phyloP scores from a whole-genome alignment of 2,113 vertebrate species.

The Fregata magnificens region DNA sequence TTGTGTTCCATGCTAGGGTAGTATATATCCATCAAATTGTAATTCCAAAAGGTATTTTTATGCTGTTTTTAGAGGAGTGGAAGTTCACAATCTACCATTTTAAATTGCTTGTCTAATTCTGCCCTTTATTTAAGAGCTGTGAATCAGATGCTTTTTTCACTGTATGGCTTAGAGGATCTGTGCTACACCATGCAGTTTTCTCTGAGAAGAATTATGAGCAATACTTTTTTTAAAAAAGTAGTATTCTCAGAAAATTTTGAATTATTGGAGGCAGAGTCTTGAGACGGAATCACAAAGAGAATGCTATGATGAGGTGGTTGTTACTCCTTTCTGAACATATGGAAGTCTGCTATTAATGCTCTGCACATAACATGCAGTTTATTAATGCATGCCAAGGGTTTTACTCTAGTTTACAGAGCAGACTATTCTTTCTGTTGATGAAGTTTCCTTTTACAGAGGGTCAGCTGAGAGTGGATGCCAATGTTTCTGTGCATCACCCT shows the following conservation, averaged over 20 bases:
- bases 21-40: neutral
- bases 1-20: neutral
- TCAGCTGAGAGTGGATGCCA: conserved; percentile 96
- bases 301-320: neutral
- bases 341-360: neutral
- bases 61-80: neutral
- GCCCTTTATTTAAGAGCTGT: neutral
- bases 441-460: conserved; percentile 80
- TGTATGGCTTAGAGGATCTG: neutral
- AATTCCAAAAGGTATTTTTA: neutral
- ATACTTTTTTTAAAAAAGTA: neutral
- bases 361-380: neutral
- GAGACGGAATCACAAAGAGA: neutral
- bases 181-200: neutral
- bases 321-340: neutral
- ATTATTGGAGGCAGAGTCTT: neutral
- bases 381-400: neutral
- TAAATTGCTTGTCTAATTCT: conserved; percentile 2
- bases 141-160: neutral
- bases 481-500: conserved; percentile 90
- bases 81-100: neutral
- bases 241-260: neutral
- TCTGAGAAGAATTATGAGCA: neutral
- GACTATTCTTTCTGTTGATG: conserved; percentile 4
- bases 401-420: neutral